These are phyloP conservation scores for Triplophysa dalaica DNA, from an alignment of 2,113 vertebrate species.

Conservation along the genomic window DNA sequence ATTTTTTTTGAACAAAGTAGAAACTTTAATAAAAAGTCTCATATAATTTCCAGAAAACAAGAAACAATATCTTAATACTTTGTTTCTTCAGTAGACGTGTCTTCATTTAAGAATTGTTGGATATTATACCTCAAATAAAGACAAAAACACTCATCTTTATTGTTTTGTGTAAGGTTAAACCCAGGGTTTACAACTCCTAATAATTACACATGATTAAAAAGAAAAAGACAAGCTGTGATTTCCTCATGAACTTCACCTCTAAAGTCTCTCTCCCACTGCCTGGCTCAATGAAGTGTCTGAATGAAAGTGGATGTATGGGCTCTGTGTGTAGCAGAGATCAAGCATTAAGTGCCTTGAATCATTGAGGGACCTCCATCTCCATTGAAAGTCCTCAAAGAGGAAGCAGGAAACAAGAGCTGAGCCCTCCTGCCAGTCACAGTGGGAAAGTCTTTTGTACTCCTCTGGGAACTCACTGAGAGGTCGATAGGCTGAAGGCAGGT, in stretches of 20 bases:
- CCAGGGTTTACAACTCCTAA: not conserved
- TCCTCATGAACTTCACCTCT: not conserved
- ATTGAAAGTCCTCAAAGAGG: slow-evolving; percentile 29
- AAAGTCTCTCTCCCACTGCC: slow-evolving; percentile 17
- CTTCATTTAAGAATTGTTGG: too few relatives aligned
- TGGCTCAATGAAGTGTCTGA: slow-evolving; percentile 16
- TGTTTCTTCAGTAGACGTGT: too few relatives aligned
- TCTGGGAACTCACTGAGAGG: slow-evolving; percentile 33
- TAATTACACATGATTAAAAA: not conserved
- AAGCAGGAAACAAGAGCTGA: slow-evolving; percentile 26
- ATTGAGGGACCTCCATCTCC: not conserved
- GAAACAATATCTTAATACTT: too few relatives aligned
- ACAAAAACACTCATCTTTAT: too few relatives aligned
- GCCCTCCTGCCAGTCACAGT: slow-evolving; percentile 5
- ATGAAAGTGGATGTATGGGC: slow-evolving; percentile 26
- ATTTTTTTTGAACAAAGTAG: too few relatives aligned
- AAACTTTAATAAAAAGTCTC: too few relatives aligned
- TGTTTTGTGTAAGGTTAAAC: too few relatives aligned
- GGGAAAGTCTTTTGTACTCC: slow-evolving; percentile 25
- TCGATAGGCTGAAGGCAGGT: slow-evolving; percentile 24
- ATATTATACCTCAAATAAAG: too few relatives aligned
- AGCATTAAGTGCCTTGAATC: slow-evolving; percentile 19
- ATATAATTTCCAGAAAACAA: too few relatives aligned
- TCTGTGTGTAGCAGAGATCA: slow-evolving; percentile 17
- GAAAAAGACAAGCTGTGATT: not conserved